phyloP scores from a whole-genome alignment of 2,888 invertebrate genomes.

The Stenchaetothrips biformis region DNA sequence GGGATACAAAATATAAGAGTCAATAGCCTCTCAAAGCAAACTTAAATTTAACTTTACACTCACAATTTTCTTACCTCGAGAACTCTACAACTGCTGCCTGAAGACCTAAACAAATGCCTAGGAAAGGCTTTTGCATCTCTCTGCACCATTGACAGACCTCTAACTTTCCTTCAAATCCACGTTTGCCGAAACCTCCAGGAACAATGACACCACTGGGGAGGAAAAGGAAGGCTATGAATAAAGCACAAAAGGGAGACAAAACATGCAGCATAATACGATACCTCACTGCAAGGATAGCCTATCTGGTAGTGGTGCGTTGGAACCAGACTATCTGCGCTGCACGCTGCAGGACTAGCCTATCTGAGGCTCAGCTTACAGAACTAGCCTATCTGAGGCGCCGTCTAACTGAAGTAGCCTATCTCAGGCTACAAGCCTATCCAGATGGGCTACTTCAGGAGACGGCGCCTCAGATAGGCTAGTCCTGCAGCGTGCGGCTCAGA shows the following conservation, averaged over 20 bases:
- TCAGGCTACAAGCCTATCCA: too few relatives aligned
- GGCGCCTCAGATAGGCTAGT: too few relatives aligned
- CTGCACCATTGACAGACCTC: conserved; percentile 91
- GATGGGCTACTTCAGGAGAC: too few relatives aligned
- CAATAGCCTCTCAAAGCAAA: background rate
- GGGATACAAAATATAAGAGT: background rate
- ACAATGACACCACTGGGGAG: conserved; percentile 78
- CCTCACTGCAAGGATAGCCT: too few relatives aligned
- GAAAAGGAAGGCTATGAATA: conserved; percentile 38
- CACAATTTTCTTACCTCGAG: conserved; percentile 50
- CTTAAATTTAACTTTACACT: background rate
- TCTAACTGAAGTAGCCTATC: too few relatives aligned
- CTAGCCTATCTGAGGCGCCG: too few relatives aligned
- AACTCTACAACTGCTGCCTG: conserved; percentile 97
- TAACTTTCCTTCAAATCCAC: conserved; percentile 95
- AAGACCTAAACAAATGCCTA: conserved; percentile 96
- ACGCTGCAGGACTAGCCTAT: too few relatives aligned
- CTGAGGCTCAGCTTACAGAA: too few relatives aligned
- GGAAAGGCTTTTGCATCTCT: conserved; percentile 79
- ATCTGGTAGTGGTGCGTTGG: too few relatives aligned
- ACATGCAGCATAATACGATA: background rate
- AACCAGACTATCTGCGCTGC: too few relatives aligned
- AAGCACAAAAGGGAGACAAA: conserved; percentile 17
- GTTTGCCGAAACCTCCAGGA: conserved; percentile 94
- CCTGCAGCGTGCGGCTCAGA: too few relatives aligned